Evolutionary conservation across 2,888 invertebrate species (phyloP).

Genomic region (Lamellibrachia columna): DNA sequence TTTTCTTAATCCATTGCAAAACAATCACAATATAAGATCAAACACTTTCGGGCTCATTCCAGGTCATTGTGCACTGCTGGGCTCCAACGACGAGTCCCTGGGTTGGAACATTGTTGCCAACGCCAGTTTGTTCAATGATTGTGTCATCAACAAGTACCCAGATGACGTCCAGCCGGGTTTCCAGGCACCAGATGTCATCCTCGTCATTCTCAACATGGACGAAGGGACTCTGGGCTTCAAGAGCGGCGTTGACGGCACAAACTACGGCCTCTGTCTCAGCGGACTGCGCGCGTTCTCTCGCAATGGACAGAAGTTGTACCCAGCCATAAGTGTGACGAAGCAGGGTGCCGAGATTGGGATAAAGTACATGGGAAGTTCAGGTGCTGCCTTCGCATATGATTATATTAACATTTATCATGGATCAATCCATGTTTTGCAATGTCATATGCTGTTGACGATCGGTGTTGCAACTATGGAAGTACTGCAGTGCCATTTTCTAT

Average conservation of each 20-base stretch:
- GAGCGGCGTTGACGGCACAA: background rate
- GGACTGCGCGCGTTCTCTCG: background rate
- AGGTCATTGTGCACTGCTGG: background rate
- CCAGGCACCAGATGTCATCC: background rate
- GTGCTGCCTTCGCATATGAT: background rate
- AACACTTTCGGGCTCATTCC: background rate
- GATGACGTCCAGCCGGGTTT: background rate
- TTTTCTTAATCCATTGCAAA: background rate
- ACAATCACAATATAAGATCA: background rate
- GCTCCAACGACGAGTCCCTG: background rate
- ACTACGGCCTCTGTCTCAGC: background rate
- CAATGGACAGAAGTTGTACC: background rate
- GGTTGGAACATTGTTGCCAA: constrained; percentile 16
- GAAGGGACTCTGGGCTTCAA: background rate
- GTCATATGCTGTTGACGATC: background rate
- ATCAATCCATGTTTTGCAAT: background rate
- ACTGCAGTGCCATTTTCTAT: background rate
- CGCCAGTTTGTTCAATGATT: background rate
- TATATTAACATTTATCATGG: background rate
- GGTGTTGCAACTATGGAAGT: background rate
- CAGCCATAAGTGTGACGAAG: background rate
- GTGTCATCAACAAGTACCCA: constrained; percentile 12
- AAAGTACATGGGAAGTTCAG: background rate
- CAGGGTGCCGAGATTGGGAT: constrained; percentile 6
- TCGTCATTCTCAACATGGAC: background rate